phyloP scores from a whole-genome alignment of 2,888 invertebrate genomes.

The Priocnemis perturbator region DNA sequence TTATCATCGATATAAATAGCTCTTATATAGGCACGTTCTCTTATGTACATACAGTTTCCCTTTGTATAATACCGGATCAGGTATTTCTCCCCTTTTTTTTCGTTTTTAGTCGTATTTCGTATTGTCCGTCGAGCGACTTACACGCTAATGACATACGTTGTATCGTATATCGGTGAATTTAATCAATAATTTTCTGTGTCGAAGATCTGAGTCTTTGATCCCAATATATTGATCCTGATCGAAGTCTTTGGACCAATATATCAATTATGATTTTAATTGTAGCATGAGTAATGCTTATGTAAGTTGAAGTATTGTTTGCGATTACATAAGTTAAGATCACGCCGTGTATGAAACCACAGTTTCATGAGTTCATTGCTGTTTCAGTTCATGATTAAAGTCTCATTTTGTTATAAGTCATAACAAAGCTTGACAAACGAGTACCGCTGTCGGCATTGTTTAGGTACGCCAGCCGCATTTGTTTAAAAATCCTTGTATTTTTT shows the following conservation, averaged over 20 bases:
- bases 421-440: conserved; percentile 18
- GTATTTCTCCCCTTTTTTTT: conserved; percentile 16
- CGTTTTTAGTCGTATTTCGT: conserved; percentile 28
- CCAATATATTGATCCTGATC: conserved; percentile 5
- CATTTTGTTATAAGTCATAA: conserved; percentile 14
- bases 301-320: no score
- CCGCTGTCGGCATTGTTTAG: conserved; percentile 21
- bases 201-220: no score
- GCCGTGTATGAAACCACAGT: no score
- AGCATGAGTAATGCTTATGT: no score
- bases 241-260: conserved; percentile 3
- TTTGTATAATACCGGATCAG: conserved; percentile 21
- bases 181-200: not conserved
- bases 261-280: conserved; percentile 18
- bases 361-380: conserved; percentile 14
- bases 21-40: conserved; percentile 63
- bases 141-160: conserved; percentile 20
- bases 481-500: conserved; percentile 13
- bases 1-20: conserved; percentile 63
- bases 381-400: conserved; percentile 14
- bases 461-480: conserved; percentile 28
- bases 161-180: conserved; percentile 2
- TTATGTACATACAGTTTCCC: conserved; percentile 61
- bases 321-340: no score
- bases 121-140: conserved; percentile 39